Base-by-base conservation (phyloP, 2,113 vertebrate genomes). In the Planiliza haematocheilus region DNA sequence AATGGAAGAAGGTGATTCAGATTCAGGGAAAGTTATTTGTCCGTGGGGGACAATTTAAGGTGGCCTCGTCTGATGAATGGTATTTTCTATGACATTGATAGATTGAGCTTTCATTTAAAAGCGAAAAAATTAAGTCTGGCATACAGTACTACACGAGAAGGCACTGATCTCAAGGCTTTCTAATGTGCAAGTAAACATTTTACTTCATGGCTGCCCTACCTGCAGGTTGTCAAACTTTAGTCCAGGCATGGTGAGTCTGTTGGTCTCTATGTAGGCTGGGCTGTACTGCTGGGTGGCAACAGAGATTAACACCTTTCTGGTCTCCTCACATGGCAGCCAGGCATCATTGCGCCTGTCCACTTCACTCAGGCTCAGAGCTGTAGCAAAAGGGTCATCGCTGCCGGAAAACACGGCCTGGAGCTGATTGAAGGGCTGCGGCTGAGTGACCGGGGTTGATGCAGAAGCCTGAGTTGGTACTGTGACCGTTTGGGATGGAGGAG, bases 211-310 rank as follows among this genome's bases (percentile, higher is more conserved):
- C 20, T 37, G 10, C 72, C 73, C 10, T 92, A 99, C 98, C 96
- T 99, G 98, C 67, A 99, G 93, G 86, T 98, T 99, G 92, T 98
- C 97, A 16, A 99, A 98, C 91, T 96, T 98, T 82, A 99, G 94
- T 60, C 97, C 98, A 0, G 98, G 98, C 98, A 99, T 98, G 57
- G 97, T 95, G 65, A 97, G 95, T 75, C 94, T 95, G 66, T 94
- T 96, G 80, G 93, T 94, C 74, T 97, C 97, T 10, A 96, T 83
- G 8, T 95, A 96, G 7, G 95, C 82, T 0, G 95, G 82, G 61
- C 91, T 93, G 66, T 94, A 94, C 8, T 97, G 97, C 17, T 97
- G 97, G 0, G 95, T 95, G 1, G 96, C 95, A 18, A 98, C 93
- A 0, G 95, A 94, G 49, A 95, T 91, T 1, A 99, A 84, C 57